phyloP scores from a whole-genome alignment of 2,113 vertebrate species.

The Pantherophis guttatus region DNA sequence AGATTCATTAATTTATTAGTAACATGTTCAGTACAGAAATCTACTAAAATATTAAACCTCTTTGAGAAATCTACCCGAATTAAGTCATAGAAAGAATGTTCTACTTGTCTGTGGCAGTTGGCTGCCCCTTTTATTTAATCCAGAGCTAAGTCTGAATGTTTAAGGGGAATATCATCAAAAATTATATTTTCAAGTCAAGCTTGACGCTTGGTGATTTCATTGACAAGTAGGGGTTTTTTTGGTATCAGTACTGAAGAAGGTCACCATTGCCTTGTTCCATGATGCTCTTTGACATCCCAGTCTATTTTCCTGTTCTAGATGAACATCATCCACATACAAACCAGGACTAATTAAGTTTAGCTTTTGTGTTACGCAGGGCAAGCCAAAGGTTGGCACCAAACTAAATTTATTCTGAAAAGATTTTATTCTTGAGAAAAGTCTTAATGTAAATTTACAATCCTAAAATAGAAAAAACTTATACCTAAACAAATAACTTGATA shows the following conservation, averaged over 20 bases:
- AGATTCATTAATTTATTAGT: not conserved
- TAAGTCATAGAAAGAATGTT: constrained; percentile 9
- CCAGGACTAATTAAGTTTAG: not conserved
- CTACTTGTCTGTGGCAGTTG: not conserved
- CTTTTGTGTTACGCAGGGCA: not conserved
- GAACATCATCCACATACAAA: not conserved
- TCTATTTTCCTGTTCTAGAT: not conserved
- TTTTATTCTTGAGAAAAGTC: constrained; percentile 26
- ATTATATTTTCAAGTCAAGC: not conserved
- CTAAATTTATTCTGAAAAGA: not conserved
- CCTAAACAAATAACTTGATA: not conserved
- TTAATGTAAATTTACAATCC: constrained; percentile 12
- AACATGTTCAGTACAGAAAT: not conserved
- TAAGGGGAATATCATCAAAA: constrained; percentile 22
- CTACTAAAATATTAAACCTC: not conserved
- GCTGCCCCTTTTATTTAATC: constrained; percentile 35
- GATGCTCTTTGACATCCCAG: not conserved
- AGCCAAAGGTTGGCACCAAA: not conserved
- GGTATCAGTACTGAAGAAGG: not conserved
- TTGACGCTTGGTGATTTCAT: not conserved
- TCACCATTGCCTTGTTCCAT: not conserved
- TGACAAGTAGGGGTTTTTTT: not conserved
- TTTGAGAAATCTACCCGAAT: constrained; percentile 15
- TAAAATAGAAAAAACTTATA: not conserved
- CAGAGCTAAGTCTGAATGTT: not conserved